Conservation (phyloP, 2,888 invertebrate species). For the Leptinotarsa rubiginosa region DNA sequence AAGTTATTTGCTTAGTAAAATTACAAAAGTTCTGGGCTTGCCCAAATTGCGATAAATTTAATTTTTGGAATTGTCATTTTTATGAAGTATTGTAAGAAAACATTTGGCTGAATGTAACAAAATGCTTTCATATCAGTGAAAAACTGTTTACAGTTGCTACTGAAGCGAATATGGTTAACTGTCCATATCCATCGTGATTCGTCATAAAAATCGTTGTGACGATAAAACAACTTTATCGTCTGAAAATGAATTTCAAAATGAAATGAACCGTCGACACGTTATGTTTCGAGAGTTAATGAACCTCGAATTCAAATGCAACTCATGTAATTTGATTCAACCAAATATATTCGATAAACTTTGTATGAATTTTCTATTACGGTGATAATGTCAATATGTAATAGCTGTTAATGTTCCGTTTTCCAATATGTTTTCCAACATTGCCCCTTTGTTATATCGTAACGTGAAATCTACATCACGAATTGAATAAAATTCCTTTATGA, state of each 20-base stretch:
- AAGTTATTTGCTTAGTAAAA: too few species aligned
- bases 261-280: background rate
- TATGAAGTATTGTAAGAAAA: too few species aligned
- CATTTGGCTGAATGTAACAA: too few species aligned
- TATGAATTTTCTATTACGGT: slow-evolving; percentile 10
- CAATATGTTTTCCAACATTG: background rate
- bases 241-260: background rate
- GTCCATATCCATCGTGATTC: too few species aligned
- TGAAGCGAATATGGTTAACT: too few species aligned
- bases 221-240: too few species aligned
- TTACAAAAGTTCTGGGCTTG: too few species aligned
- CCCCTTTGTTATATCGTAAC: background rate
- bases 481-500: background rate
- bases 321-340: background rate
- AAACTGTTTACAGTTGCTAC: too few species aligned
- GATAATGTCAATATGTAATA: slow-evolving; percentile 4
- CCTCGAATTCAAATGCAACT: background rate
- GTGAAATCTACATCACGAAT: background rate
- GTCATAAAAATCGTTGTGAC: too few species aligned
- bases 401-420: background rate
- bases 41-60: too few species aligned
- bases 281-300: slow-evolving; percentile 2
- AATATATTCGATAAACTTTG: background rate
- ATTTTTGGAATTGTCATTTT: too few species aligned
- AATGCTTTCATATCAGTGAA: too few species aligned